Conservation (phyloP, 2,113 vertebrate genomes). For the Calcarius ornatus region DNA sequence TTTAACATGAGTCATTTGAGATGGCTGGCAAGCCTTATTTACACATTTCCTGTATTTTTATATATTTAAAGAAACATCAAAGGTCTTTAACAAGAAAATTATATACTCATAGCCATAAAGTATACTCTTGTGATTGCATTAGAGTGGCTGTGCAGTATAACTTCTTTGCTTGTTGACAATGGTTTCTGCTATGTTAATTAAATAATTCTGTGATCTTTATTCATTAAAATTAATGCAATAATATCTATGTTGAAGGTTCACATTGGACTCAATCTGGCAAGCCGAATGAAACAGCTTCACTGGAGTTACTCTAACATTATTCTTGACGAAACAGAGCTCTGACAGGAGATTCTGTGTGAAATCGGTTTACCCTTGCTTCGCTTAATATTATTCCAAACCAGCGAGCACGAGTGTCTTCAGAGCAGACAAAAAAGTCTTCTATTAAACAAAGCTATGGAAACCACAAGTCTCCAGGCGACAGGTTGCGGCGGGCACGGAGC, state of each 20-base stretch:
- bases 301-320: neutral
- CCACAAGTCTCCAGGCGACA: neutral
- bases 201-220: slow-evolving; percentile 52
- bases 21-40: slow-evolving; percentile 4
- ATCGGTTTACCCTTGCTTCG: slow-evolving; percentile 38
- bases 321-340: neutral
- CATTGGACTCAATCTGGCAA: neutral
- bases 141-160: neutral
- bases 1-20: neutral
- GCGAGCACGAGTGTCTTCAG: neutral
- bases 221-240: slow-evolving; percentile 61
- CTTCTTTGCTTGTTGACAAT: slow-evolving; percentile 22
- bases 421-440: neutral
- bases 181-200: slow-evolving; percentile 48
- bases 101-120: slow-evolving; percentile 10
- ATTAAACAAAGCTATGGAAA: neutral
- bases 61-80: slow-evolving; percentile 31
- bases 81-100: slow-evolving; percentile 51
- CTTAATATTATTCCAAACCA: neutral
- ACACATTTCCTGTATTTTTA: slow-evolving; percentile 16
- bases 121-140: slow-evolving; percentile 42
- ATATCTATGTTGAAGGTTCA: neutral
- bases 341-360: slow-evolving; percentile 34
- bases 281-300: neutral
- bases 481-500: neutral